Evolutionary conservation across 2,888 invertebrate genomes (phyloP).

Genomic region (Ennomos fuscantarius): DNA sequence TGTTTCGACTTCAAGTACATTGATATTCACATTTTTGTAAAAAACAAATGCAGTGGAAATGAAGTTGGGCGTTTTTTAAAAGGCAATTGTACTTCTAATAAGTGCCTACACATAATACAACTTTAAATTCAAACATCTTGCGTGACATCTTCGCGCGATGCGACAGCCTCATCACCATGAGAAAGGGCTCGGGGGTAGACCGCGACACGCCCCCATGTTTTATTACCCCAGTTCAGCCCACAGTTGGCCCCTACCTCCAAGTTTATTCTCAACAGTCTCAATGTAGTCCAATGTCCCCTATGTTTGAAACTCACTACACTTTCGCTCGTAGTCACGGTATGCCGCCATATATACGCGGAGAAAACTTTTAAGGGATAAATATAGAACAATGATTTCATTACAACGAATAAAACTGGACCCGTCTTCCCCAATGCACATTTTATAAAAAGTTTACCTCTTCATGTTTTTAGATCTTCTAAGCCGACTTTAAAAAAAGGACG

Average conservation of each 20-base stretch:
- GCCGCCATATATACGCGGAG: constrained; percentile 28
- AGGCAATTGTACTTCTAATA: too few species aligned
- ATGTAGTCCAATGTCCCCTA: constrained; percentile 2
- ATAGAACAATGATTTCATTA: constrained; percentile 13
- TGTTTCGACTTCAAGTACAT: too few species aligned
- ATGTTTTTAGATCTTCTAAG: too few species aligned
- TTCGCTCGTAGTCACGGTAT: constrained; percentile 39
- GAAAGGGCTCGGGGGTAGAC: constrained; percentile 58
- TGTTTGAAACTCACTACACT: constrained; percentile 13
- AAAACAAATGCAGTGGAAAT: too few species aligned
- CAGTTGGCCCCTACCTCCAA: constrained; percentile 35
- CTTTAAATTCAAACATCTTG: constrained; percentile 5
- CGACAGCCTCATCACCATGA: constrained; percentile 70
- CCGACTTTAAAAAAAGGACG: too few species aligned
- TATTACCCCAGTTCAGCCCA: constrained; percentile 60
- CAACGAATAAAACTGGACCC: too few species aligned
- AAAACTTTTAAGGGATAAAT: constrained; percentile 35
- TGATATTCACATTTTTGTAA: too few species aligned
- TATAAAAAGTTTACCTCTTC: too few species aligned
- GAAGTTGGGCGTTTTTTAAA: too few species aligned
- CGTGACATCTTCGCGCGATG: constrained; percentile 34
- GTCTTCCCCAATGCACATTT: too few species aligned
- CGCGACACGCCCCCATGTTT: constrained; percentile 69
- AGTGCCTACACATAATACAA: too few species aligned
- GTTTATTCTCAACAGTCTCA: background rate